A percentile compares a stretch with the other conserved stretches of the same genome.
Conservation (phyloP, 2,113 vertebrate species). For the Laticauda laticaudata region DNA sequence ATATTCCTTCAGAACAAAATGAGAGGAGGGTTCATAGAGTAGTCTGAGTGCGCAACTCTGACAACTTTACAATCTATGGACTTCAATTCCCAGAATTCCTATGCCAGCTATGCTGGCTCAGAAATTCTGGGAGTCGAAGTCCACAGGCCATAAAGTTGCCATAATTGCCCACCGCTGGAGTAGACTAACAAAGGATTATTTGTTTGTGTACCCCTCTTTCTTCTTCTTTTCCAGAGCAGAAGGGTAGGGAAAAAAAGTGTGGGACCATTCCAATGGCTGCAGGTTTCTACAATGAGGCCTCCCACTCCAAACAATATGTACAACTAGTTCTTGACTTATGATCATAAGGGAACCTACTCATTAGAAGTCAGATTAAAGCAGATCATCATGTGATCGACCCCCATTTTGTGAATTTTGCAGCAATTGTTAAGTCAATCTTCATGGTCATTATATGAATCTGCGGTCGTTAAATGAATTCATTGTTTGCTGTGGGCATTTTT, state of each 20-base stretch:
- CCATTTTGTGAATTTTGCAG: not conserved
- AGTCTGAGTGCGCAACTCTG: not conserved
- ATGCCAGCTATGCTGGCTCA: too few species aligned
- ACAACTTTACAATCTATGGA: not conserved
- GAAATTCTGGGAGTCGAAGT: not conserved
- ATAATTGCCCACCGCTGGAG: not conserved
- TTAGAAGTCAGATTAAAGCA: not conserved
- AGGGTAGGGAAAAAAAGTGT: not conserved
- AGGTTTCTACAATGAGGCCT: not conserved
- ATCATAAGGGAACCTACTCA: not conserved
- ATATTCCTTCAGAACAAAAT: not conserved
- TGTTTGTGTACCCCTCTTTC: not conserved
- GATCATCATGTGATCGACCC: not conserved
- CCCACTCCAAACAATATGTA: not conserved
- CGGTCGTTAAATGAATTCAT: not conserved
- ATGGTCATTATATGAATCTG: not conserved
- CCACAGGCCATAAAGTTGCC: not conserved
- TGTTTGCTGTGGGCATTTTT: not conserved
- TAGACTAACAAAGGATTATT: not conserved
- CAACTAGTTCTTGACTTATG: not conserved
- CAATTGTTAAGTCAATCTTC: not conserved
- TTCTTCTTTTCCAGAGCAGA: not conserved
- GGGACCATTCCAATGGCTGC: not conserved
- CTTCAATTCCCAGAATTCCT: not conserved
- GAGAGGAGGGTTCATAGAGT: not conserved